These are phyloP conservation scores for Plagodis dolabraria DNA, from an alignment of 2,888 invertebrate species.

Conservation along the genomic window DNA sequence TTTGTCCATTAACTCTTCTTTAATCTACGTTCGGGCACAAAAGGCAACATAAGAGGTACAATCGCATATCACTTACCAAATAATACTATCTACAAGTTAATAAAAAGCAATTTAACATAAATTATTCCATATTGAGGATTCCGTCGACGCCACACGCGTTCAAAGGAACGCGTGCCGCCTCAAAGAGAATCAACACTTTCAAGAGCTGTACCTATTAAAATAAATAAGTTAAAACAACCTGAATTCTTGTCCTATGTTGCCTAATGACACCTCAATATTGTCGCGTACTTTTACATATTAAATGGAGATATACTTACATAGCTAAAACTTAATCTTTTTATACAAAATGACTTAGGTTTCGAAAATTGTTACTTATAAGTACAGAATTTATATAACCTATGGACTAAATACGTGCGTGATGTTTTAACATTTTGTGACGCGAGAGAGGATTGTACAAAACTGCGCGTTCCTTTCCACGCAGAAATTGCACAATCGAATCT, in stretches of 20 bases:
- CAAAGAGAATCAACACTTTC: constrained; percentile 49
- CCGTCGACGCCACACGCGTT: constrained; percentile 50
- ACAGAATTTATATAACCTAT: constrained; percentile 73
- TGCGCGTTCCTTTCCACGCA: constrained; percentile 30
- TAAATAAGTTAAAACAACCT: constrained; percentile 80
- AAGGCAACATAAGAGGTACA: constrained; percentile 76
- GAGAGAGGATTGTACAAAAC: constrained; percentile 50
- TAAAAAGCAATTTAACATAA: constrained; percentile 74
- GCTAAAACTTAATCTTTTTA: constrained; percentile 81
- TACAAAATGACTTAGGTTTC: constrained; percentile 85
- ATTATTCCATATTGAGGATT: constrained; percentile 62
- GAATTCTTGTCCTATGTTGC: constrained; percentile 74
- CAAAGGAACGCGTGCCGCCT: constrained; percentile 42
- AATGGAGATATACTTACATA: constrained; percentile 81
- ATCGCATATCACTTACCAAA: constrained; percentile 62
- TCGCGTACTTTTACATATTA: constrained; percentile 76
- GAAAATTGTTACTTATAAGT: constrained; percentile 84
- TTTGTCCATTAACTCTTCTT: constrained; percentile 79
- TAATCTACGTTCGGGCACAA: constrained; percentile 69
- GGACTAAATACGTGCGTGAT: constrained; percentile 79
- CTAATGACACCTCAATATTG: constrained; percentile 71
- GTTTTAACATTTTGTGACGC: constrained; percentile 52
- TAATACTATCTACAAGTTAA: constrained; percentile 70
- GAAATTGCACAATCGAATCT: constrained; percentile 49
- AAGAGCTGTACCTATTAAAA: constrained; percentile 64